Conservation (phyloP, 2,113 vertebrate genomes). For the Rostratula benghalensis region DNA sequence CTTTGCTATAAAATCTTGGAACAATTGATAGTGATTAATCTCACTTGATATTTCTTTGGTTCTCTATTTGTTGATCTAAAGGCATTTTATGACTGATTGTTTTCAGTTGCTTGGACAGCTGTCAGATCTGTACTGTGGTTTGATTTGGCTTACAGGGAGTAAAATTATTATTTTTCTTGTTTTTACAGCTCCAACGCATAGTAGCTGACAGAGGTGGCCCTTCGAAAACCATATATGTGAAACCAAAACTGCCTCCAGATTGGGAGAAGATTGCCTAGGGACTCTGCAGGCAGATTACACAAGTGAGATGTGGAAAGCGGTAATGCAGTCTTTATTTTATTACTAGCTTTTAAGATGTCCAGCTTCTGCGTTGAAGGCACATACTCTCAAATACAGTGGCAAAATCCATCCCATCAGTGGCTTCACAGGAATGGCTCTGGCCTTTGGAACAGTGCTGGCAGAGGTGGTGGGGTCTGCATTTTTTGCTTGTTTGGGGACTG, state of each 20-base stretch:
- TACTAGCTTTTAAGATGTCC: not conserved
- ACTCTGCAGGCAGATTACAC: not conserved
- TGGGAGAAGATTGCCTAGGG: not conserved
- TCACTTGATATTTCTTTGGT: conserved; percentile 68
- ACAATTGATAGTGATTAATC: conserved; percentile 72
- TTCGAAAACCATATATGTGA: not conserved
- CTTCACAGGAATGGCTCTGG: not conserved
- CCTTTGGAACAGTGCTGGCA: not conserved
- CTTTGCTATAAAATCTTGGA: conserved; percentile 66
- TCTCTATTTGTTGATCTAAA: conserved; percentile 68
- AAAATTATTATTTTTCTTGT: conserved; percentile 58
- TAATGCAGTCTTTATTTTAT: not conserved
- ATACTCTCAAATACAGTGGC: not conserved
- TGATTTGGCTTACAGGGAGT: conserved; percentile 34
- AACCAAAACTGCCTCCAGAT: conserved; percentile 31
- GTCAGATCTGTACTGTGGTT: conserved; percentile 40
- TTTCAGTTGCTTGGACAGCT: conserved; percentile 57
- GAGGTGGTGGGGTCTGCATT: not conserved
- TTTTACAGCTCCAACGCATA: conserved; percentile 28
- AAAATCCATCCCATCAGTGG: not conserved
- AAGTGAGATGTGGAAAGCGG: not conserved
- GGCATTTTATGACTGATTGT: conserved; percentile 58
- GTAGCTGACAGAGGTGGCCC: not conserved
- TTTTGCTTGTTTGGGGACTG: not conserved
- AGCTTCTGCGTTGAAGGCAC: not conserved